Evolutionary conservation across 2,113 vertebrate species (phyloP).

Genomic region (Progne subis): DNA sequence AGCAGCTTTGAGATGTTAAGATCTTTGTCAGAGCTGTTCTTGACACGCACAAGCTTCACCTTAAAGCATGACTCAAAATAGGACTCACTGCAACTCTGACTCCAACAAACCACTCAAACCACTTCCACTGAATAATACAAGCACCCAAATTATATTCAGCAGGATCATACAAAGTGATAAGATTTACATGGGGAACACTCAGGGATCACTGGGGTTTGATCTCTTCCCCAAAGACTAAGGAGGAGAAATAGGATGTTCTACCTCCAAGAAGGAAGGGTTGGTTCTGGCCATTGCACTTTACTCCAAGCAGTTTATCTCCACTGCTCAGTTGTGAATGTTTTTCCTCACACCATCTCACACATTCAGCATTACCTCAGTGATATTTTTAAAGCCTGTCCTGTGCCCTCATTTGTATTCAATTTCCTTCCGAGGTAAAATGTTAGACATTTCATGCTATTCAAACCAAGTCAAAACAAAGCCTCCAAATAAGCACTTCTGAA

Average conservation of each 20-base stretch:
- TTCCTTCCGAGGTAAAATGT: background rate
- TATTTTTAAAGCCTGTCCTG: background rate
- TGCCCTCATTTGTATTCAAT: background rate
- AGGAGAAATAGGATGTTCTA: background rate
- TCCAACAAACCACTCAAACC: background rate
- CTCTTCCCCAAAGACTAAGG: background rate
- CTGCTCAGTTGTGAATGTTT: background rate
- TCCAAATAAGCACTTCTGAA: conserved; percentile 23
- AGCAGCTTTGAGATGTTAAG: background rate
- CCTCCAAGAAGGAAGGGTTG: background rate
- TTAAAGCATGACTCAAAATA: background rate
- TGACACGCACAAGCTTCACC: background rate
- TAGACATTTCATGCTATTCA: background rate
- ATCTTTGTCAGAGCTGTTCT: background rate
- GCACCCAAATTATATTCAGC: background rate
- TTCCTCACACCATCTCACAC: background rate
- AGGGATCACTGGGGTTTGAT: background rate
- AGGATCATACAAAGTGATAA: background rate
- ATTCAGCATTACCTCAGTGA: background rate
- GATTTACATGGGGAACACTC: background rate
- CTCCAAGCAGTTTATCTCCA: background rate
- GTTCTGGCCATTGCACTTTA: background rate
- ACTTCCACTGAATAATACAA: background rate
- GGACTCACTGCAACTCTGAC: background rate
- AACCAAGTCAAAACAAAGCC: conserved; percentile 42